A percentile compares a stretch with the other conserved stretches of the same genome.
Conservation (phyloP, 2,797 vertebrate species). For the Gallinago nigripennis region DNA sequence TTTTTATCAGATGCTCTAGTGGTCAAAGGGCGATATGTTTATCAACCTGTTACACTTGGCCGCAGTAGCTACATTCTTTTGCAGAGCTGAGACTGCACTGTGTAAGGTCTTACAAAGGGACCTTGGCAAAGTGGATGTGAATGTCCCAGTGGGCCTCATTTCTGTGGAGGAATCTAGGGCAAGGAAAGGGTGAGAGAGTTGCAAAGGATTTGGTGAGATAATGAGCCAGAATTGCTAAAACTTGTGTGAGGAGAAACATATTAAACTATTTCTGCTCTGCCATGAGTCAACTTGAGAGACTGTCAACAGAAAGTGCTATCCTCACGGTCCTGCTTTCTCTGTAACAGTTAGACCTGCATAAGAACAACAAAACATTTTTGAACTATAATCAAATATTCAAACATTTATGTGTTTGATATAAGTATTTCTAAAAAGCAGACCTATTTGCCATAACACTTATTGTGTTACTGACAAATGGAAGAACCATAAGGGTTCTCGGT, state of each 20-base stretch:
- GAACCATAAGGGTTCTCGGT: not conserved
- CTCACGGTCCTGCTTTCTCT: not conserved
- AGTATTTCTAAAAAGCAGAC: not conserved
- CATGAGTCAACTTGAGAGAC: not conserved
- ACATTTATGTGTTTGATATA: not conserved
- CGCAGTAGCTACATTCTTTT: not conserved
- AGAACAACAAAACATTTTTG: not conserved
- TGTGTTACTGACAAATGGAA: not conserved
- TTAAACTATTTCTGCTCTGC: not conserved
- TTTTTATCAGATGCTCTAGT: not conserved
- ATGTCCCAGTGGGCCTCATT: not conserved
- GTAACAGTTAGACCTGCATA: not conserved
- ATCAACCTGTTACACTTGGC: not conserved
- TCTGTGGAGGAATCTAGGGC: not conserved
- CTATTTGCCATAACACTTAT: not conserved
- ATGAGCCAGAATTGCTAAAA: not conserved
- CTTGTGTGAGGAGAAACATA: not conserved
- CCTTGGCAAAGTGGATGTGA: not conserved
- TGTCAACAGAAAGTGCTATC: not conserved
- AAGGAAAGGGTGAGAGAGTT: not conserved
- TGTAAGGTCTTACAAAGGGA: not conserved
- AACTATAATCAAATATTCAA: not conserved
- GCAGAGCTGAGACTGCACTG: not conserved
- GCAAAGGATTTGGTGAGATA: not conserved
- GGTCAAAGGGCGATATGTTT: not conserved